phyloP scores from a whole-genome alignment of 2,113 vertebrate species.

The Chinchilla lanigera region DNA sequence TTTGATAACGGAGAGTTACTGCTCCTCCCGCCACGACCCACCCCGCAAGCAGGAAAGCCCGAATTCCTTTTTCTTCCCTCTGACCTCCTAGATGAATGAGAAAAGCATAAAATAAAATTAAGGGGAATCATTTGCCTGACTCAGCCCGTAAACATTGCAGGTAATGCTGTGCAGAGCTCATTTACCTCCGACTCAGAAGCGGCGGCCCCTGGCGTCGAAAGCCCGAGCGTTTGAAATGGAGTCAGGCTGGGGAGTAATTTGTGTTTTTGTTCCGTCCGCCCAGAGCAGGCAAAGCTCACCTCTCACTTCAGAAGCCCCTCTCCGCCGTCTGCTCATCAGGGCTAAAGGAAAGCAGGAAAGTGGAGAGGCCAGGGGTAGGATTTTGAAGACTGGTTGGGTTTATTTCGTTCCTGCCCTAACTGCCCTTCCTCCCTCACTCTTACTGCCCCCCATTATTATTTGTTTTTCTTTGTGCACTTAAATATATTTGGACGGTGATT shows the following conservation, averaged over 20 bases:
- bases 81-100: conserved; percentile 56
- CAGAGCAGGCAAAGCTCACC: neutral
- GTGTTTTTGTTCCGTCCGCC: neutral
- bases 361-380: neutral
- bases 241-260: neutral
- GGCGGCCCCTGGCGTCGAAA: neutral
- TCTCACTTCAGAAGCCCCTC: neutral
- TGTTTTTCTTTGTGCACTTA: neutral
- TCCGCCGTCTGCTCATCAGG: neutral
- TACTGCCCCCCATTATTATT: neutral
- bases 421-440: neutral
- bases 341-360: neutral
- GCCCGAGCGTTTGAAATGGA: neutral
- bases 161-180: fast-evolving
- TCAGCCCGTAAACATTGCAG: neutral
- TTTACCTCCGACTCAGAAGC: neutral
- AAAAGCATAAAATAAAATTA: conserved; percentile 52
- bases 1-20: conserved; percentile 77
- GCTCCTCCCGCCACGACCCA: neutral
- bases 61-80: conserved; percentile 49
- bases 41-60: neutral
- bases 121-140: neutral
- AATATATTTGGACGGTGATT: neutral
- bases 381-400: fast-evolving
- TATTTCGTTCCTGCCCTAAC: neutral